These are phyloP conservation scores for Nephrotoma guestfalica DNA, from an alignment of 2,888 invertebrate species.

Conservation along the genomic window DNA sequence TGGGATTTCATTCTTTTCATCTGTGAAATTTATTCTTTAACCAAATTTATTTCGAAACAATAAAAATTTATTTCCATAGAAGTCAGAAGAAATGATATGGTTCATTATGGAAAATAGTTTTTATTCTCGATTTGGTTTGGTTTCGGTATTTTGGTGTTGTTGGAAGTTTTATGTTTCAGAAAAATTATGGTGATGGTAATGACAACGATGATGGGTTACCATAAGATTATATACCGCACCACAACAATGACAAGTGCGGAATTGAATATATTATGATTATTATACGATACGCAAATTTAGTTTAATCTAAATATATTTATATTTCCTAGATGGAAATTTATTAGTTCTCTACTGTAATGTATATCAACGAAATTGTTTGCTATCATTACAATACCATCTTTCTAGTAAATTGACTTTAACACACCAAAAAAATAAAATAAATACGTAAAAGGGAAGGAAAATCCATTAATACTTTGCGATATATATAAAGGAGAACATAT, in stretches of 20 bases:
- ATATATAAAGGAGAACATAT: not conserved
- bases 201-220: not conserved
- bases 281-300: not conserved
- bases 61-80: not conserved
- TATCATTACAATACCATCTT: not conserved
- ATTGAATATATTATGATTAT: not conserved
- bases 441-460: not conserved
- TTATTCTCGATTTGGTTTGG: not conserved
- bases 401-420: not conserved
- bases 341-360: not conserved
- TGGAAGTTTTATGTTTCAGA: not conserved
- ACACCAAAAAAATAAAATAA: not conserved
- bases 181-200: not conserved
- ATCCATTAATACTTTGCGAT: not conserved
- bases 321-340: not conserved
- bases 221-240: not conserved
- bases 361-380: not conserved
- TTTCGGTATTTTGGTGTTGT: not conserved
- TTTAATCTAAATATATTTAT: not conserved
- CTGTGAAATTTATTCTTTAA: not conserved
- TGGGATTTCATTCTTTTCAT: not conserved
- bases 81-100: not conserved
- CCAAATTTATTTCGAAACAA: not conserved
- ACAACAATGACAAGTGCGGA: not conserved
- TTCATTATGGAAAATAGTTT: not conserved